These are phyloP conservation scores for Aphis craccivora DNA, from an alignment of 1,140 invertebrate genomes.

Conservation along the genomic window DNA sequence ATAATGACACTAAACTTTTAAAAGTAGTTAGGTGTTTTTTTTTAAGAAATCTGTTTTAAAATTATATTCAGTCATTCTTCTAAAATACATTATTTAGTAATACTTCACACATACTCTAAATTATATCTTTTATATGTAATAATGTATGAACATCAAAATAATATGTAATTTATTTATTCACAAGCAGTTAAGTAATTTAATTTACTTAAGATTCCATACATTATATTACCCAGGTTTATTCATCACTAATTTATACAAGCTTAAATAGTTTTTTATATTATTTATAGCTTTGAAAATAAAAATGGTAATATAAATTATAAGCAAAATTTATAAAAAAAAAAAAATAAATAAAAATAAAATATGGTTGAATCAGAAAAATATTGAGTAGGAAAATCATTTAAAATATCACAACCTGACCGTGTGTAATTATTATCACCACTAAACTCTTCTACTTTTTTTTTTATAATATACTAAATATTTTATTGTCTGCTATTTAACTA, in stretches of 20 bases:
- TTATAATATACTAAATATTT: neutral
- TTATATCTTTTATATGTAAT: neutral
- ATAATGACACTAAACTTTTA: constrained; percentile 36
- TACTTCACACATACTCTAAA: neutral
- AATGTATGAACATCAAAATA: neutral
- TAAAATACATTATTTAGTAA: constrained; percentile 25
- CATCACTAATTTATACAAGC: constrained; percentile 8
- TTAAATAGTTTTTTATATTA: neutral
- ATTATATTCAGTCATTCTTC: constrained; percentile 39
- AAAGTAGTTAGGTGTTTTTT: constrained; percentile 8
- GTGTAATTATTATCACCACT: neutral
- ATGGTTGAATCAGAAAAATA: constrained; percentile 10
- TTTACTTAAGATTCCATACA: neutral
- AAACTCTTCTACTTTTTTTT: neutral
- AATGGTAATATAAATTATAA: neutral
- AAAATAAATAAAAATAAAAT: neutral
- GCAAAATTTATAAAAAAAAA: neutral
- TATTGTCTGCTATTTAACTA: constrained; percentile 41
- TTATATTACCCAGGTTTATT: neutral
- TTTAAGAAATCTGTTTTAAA: neutral
- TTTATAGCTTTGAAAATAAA: neutral
- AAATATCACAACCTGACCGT: constrained; percentile 52
- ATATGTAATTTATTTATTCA: neutral
- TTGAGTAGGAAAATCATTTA: neutral
- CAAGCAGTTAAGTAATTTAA: neutral